Evolutionary conservation across 1,140 invertebrate genomes (phyloP), one percentile per base, ranked within the genome.

Genomic region (Parasteatoda tepidariorum): DNA sequence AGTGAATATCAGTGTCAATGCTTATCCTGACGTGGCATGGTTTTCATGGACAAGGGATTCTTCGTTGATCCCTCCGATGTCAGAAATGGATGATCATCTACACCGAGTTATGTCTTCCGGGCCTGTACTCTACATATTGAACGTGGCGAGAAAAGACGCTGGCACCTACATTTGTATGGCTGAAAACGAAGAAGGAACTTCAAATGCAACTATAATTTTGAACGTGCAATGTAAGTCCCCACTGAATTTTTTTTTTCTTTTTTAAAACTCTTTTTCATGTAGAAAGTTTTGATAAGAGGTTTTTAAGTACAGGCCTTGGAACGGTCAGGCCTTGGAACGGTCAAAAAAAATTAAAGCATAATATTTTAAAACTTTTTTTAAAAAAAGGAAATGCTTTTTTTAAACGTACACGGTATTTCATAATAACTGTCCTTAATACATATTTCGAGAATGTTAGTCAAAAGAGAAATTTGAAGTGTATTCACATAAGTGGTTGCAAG

Each of bases 151-250:
- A 3, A 92, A 93, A 66, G 96, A 98, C 88, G 93, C 94, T 2
- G 97, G 97, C 0, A 92, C 93, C 31, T 99, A 98, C 88, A 92
- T 93, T 9, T 94, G 96, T 85, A 94, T 95, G 86, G 97, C 96
- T 18, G 91, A 92, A 68, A 99, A 99, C 89, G 92, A 92, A 13
- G 94, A 97, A 89, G 97, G 97, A 28, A 92, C 92, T 18, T 92
- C 94, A 0, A 91, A 91, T 64, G 92, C 94, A 55, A 94, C 94
- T 85, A 92, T 98, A 79, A 94, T 94, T 55, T 90, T 98, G 59
- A 93, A 94, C 85, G 96, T 98, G 5, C 93, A 95, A 90, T 98
- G 96, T 98, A 92, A 96, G 95, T 88, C 74, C n/a, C n/a, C n/a
- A n/a, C n/a, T 71, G n/a, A 1, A 30, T 30, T 73, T 57, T 33